Evolutionary conservation across 2,113 vertebrate genomes (phyloP).

Genomic region (Mustela lutreola): DNA sequence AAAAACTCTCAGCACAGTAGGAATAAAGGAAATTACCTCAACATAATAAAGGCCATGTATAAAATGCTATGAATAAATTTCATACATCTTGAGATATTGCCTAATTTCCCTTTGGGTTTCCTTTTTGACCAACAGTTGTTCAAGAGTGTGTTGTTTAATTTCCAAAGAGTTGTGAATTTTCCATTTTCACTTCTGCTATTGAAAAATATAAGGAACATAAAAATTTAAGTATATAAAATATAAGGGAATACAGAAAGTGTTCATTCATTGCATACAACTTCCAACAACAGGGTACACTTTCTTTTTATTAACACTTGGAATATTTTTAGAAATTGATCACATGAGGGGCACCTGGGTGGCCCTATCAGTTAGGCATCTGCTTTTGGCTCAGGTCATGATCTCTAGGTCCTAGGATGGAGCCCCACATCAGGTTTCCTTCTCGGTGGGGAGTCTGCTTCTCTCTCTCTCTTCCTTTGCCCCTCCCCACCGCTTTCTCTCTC

Average conservation of each 20-base stretch:
- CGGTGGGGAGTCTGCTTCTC: too few relatives aligned
- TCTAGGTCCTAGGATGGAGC: too few relatives aligned
- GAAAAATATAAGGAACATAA: background rate
- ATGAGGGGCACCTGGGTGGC: too few relatives aligned
- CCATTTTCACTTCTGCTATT: background rate
- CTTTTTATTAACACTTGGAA: background rate
- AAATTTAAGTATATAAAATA: background rate
- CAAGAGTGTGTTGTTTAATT: background rate
- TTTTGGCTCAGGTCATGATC: too few relatives aligned
- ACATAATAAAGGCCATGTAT: background rate
- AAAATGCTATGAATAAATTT: background rate
- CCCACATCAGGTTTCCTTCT: too few relatives aligned
- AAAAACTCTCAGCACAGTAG: background rate
- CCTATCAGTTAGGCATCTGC: too few relatives aligned
- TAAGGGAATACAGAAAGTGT: background rate
- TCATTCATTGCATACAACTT: background rate
- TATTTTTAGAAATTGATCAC: background rate
- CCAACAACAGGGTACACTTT: background rate
- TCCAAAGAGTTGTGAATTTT: background rate
- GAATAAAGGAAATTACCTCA: background rate
- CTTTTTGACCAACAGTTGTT: background rate
- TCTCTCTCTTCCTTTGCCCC: too few relatives aligned
- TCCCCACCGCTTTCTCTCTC: too few relatives aligned
- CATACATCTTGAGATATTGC: background rate
- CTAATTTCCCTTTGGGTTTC: background rate